These are phyloP conservation scores for Ancistrus triradiatus DNA, from an alignment of 2,113 vertebrate genomes.

Conservation along the genomic window DNA sequence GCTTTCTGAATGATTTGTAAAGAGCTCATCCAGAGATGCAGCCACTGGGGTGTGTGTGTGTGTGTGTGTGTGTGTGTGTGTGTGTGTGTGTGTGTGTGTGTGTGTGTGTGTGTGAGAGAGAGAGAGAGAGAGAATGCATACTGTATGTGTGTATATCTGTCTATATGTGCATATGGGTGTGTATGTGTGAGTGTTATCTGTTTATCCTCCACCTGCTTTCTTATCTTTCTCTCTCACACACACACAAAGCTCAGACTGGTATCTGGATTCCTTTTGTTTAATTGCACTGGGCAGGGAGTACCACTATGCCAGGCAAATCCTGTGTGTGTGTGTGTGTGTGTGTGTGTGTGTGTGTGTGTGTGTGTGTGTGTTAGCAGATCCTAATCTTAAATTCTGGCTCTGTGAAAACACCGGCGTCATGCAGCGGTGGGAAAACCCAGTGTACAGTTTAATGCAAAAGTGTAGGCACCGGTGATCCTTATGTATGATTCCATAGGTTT, in stretches of 20 bases:
- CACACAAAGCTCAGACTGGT: conserved; percentile 52
- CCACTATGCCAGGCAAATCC: conserved; percentile 23
- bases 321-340: conserved; percentile 33
- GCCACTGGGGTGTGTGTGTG: no score
- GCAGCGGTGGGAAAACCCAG: neutral
- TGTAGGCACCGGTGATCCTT: no score
- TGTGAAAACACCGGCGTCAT: neutral
- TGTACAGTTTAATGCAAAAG: neutral
- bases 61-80: neutral
- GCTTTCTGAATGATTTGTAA: no score
- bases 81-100: neutral
- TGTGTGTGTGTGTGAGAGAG: no score
- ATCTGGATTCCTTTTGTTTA: conserved; percentile 47
- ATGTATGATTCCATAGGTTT: no score
- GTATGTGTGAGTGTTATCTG: conserved; percentile 27
- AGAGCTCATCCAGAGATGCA: no score
- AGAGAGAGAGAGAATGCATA: no score
- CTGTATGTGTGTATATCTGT: no score
- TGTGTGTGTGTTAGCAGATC: conserved; percentile 33
- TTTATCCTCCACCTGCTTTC: conserved; percentile 49
- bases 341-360: conserved; percentile 29
- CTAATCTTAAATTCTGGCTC: conserved; percentile 30
- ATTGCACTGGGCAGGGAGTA: conserved; percentile 40
- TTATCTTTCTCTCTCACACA: no score
- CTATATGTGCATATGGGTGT: neutral